phyloP scores from a whole-genome alignment of 1,140 invertebrate genomes.

The Drosophila fuyamai region DNA sequence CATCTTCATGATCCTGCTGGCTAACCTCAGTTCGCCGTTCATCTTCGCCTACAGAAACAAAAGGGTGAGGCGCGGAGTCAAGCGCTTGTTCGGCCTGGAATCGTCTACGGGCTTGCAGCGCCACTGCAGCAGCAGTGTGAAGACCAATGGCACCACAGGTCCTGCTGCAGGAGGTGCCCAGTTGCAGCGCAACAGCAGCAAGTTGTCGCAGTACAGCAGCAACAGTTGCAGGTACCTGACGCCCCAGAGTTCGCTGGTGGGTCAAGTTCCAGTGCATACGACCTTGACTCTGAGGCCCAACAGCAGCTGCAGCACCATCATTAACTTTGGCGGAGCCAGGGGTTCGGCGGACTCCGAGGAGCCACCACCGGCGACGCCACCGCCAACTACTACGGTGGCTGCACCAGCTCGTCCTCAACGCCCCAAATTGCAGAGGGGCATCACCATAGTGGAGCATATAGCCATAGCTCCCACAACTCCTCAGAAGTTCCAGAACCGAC shows the following conservation, averaged over 20 bases:
- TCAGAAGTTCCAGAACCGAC: conserved; percentile 63
- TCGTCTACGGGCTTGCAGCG: conserved; percentile 71
- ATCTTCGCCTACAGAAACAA: conserved; percentile 92
- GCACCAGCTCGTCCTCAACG: conserved; percentile 30
- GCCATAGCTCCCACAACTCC: conserved; percentile 54
- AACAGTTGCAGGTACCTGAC: conserved; percentile 75
- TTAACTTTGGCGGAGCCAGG: conserved; percentile 64
- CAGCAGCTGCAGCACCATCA: conserved; percentile 80
- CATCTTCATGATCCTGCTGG: conserved; percentile 88
- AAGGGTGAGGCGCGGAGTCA: conserved; percentile 89
- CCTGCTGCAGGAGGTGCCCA: conserved; percentile 26
- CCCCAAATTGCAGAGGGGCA: conserved; percentile 69
- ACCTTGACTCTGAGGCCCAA: conserved; percentile 65
- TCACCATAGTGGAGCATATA: conserved; percentile 78
- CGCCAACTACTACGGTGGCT: conserved; percentile 9
- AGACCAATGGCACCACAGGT: conserved; percentile 42
- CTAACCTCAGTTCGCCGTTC: conserved; percentile 90
- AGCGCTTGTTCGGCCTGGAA: conserved; percentile 87
- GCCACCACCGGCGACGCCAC: conserved; percentile 43
- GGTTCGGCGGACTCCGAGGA: conserved; percentile 65
- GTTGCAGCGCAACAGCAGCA: conserved; percentile 76
- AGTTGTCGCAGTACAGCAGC: conserved; percentile 73
- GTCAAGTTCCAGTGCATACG: conserved; percentile 64
- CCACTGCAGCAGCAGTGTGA: conserved; percentile 72
- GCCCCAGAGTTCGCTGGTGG: conserved; percentile 70